Percentiles rank a stretch among this genome's conserved stretches.
These are phyloP conservation scores for Brachirus orientalis DNA, from an alignment of 2,113 vertebrate species.

Conservation along the genomic window DNA sequence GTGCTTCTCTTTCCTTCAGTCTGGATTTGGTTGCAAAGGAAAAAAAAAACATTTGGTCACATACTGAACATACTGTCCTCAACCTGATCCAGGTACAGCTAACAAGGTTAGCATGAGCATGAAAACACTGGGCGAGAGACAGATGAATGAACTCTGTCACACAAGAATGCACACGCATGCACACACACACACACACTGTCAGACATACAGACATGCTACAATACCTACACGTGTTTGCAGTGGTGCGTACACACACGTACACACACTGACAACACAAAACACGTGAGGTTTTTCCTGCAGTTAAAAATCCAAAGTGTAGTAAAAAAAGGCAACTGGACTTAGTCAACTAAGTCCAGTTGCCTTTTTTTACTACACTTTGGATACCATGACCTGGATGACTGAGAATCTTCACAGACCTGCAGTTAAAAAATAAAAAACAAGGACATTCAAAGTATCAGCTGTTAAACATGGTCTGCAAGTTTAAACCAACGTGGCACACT, in stretches of 20 bases:
- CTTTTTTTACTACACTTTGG: too few relatives aligned
- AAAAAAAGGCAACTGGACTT: too few relatives aligned
- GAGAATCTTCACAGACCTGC: too few relatives aligned
- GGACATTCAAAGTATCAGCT: too few relatives aligned
- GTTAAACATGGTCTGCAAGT: too few relatives aligned
- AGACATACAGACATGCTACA: not conserved
- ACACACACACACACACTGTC: constrained; percentile 1
- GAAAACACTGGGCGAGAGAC: constrained; percentile 24
- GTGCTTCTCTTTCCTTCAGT: not conserved
- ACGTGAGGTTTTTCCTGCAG: not conserved
- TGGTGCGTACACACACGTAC: not conserved
- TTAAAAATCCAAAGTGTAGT: too few relatives aligned
- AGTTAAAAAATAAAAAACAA: too few relatives aligned
- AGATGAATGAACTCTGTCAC: constrained; percentile 23
- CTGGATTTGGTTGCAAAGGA: constrained; percentile 13
- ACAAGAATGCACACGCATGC: constrained; percentile 12
- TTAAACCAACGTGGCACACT: too few relatives aligned
- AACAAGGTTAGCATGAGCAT: constrained; percentile 47
- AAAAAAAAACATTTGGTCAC: constrained; percentile 40
- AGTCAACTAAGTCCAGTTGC: too few relatives aligned
- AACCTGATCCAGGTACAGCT: constrained; percentile 47
- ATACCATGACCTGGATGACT: too few relatives aligned
- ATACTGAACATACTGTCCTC: constrained; percentile 47
- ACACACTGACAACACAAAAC: not conserved
- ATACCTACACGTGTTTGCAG: not conserved